Conservation (phyloP, 2,113 vertebrate genomes). For the Atherinomorus stipes region DNA sequence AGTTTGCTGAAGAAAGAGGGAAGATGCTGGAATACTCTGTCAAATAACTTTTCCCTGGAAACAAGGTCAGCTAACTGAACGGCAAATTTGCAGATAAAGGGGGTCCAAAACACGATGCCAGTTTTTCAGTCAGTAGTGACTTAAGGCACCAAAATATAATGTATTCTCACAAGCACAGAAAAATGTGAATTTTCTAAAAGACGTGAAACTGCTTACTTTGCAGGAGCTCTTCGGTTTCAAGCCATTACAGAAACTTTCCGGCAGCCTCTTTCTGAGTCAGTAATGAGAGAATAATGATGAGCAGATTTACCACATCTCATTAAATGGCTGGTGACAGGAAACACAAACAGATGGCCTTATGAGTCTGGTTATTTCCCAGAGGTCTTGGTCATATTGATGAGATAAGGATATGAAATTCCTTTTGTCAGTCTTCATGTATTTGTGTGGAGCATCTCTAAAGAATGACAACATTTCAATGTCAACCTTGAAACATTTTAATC, state of each 20-base stretch:
- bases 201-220: no score
- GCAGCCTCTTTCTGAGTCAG: constrained; percentile 5
- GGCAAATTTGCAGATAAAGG: no score
- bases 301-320: constrained; percentile 43
- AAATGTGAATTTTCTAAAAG: no score
- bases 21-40: no score
- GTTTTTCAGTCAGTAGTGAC: no score
- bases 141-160: no score
- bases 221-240: not conserved
- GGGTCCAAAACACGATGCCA: no score
- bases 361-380: constrained; percentile 61
- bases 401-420: constrained; percentile 31
- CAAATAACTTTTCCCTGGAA: no score
- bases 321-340: constrained; percentile 60
- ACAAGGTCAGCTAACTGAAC: no score
- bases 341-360: constrained; percentile 48
- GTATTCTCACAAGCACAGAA: no score
- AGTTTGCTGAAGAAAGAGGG: no score
- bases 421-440: constrained; percentile 41
- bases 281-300: constrained; percentile 62
- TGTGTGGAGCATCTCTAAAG: constrained; percentile 25
- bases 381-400: constrained; percentile 44
- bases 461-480: constrained; percentile 15
- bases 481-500: not conserved
- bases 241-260: not conserved